Conservation (phyloP, 2,797 vertebrate genomes). For the Gallinago stenura region DNA sequence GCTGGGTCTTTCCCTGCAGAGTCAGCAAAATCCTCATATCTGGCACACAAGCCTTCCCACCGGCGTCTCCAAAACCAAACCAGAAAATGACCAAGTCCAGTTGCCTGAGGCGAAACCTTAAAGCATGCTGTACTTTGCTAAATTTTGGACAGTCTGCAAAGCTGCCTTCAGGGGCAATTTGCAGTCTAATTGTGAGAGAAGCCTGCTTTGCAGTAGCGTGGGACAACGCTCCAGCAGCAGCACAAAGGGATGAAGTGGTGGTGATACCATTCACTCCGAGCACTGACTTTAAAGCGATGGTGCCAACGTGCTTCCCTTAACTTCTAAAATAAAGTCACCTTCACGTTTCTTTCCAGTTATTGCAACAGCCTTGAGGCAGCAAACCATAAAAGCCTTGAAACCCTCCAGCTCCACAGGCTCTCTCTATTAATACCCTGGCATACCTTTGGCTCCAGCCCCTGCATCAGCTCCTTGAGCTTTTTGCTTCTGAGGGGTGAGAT, state of each 20-base stretch:
- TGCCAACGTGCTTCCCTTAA: neutral
- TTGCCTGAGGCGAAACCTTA: neutral
- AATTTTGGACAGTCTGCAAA: neutral
- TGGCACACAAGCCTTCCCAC: neutral
- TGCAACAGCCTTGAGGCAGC: neutral
- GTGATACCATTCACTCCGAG: accelerated
- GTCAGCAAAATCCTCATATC: neutral
- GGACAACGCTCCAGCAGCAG: neutral
- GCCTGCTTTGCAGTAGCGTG: accelerated
- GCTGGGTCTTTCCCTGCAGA: neutral
- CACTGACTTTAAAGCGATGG: neutral
- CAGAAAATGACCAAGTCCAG: neutral
- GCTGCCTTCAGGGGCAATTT: neutral
- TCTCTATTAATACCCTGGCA: accelerated
- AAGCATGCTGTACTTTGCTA: neutral
- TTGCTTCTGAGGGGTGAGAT: neutral
- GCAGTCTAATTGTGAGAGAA: neutral
- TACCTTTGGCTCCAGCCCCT: neutral
- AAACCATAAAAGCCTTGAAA: neutral
- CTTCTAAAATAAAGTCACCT: neutral
- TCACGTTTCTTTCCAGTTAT: neutral
- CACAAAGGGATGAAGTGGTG: neutral
- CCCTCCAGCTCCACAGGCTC: neutral
- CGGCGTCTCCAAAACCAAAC: neutral
- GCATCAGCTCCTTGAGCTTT: neutral